Evolutionary conservation across 1,140 invertebrate species (phyloP), one percentile per base, ranked within the genome.

Genomic region (Cyphomyrmex costatus): DNA sequence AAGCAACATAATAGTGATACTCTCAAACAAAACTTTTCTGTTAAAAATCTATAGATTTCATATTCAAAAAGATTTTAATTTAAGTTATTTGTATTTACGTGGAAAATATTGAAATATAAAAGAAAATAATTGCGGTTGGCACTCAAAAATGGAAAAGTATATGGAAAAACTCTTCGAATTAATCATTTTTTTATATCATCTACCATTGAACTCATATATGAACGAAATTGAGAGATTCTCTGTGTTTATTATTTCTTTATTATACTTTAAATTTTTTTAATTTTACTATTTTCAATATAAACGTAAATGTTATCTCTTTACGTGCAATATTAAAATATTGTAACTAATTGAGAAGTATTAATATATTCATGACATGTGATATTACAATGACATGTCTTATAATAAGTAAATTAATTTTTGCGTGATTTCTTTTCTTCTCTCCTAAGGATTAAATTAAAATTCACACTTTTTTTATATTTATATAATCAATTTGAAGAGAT

Each of bases 331-430:
- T 74, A n/a, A 56, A 56, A 2, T 1, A 2, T 53, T 56, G 21
- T 33, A 73, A 33, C 30, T 33, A 33, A 73, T n/a, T 56, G 6
- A 56, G 14, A 16, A 53, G 27, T 33, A 33, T n/a, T n/a, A n/a
- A n/a, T 74, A 16, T n/a, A 30, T 21, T 30, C 2, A 56, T 1
- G n/a, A 56, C n/a, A n/a, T n/a, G n/a, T n/a, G n/a, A n/a, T n/a
- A 74, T 56, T 5, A 56, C 36, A 74, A 74, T 58, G 1, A 58
- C 14, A 24, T 21, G 3, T 58, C 12, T 73, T 58, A 36, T 58
- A 16, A 74, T 8, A 49, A n/a, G 19, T 36, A 56, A 56, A 76
- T 78, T 10, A 49, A 79, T 36, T 51, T 66, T 27, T 12, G 21
- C 14, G 8, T 16, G 30, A 16, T 49, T 27, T 0, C 24, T 77